Conservation (phyloP, 2,113 vertebrate species). For the Pseudonaja textilis region DNA sequence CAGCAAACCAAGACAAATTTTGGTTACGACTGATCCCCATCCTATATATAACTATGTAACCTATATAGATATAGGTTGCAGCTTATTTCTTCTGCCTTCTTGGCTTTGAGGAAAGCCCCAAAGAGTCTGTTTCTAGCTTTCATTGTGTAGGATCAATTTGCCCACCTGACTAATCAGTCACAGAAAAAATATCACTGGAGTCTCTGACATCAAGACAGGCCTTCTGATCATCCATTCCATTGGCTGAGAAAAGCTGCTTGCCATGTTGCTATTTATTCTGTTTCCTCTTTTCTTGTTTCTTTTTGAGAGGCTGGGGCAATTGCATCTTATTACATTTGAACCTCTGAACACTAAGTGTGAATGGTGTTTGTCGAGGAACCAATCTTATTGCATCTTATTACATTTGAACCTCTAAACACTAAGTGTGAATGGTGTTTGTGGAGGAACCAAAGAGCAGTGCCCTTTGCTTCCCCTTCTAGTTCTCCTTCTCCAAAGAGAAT, state of each 20-base stretch:
- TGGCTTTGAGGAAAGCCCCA: not conserved
- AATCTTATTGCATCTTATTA: not conserved
- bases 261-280: not conserved
- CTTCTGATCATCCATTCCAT: not conserved
- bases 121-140: not conserved
- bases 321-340: not conserved
- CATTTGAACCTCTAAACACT: not conserved
- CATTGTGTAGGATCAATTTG: not conserved
- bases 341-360: not conserved
- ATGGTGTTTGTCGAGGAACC: not conserved
- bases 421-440: not conserved
- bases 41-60: too few species aligned
- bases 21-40: not conserved
- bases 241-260: not conserved
- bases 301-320: not conserved
- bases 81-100: not conserved
- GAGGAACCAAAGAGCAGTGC: not conserved
- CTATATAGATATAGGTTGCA: not conserved
- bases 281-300: not conserved
- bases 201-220: not conserved
- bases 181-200: not conserved
- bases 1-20: fast-evolving
- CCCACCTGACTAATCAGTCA: not conserved
- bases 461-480: not conserved
- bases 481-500: not conserved